Percentiles rank a stretch among this genome's conserved stretches.
Conservation (phyloP, 2,888 invertebrate species). For the Miltochrista miniata region DNA sequence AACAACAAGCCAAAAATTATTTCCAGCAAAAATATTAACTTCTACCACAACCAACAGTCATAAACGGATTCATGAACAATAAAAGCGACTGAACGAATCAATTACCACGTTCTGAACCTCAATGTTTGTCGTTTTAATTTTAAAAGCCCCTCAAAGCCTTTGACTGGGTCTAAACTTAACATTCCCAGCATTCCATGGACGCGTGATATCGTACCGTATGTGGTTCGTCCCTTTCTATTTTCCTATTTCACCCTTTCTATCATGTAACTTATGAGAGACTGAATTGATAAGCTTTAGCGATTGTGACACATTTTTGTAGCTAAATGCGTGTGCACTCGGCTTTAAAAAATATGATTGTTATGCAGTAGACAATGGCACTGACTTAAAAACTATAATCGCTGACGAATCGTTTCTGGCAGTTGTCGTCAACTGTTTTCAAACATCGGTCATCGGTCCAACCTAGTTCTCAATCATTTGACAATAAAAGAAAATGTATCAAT, state of each 20-base stretch:
- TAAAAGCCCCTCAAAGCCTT: constrained; percentile 71
- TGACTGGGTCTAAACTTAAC: constrained; percentile 67
- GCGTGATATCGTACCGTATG: constrained; percentile 55
- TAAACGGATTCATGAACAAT: constrained; percentile 27
- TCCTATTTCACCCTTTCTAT: constrained; percentile 49
- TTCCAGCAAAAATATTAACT: not conserved
- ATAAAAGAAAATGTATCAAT: too few relatives aligned
- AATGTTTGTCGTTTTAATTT: constrained; percentile 78
- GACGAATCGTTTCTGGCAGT: too few relatives aligned
- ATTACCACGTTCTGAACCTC: constrained; percentile 57
- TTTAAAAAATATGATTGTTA: not conserved
- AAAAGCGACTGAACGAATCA: constrained; percentile 53
- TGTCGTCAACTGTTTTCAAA: too few relatives aligned
- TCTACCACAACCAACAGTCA: not conserved
- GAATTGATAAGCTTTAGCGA: constrained; percentile 52
- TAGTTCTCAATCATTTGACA: too few relatives aligned
- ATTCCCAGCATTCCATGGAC: constrained; percentile 68
- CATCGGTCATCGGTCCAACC: too few relatives aligned
- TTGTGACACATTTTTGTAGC: constrained; percentile 12
- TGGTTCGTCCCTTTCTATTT: constrained; percentile 53
- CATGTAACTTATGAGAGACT: constrained; percentile 37
- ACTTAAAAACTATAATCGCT: too few relatives aligned
- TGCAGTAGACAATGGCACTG: not conserved
- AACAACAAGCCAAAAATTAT: not conserved
- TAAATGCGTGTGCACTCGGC: not conserved